Conservation (phyloP, 2,113 vertebrate species). For the Camelus dromedarius region DNA sequence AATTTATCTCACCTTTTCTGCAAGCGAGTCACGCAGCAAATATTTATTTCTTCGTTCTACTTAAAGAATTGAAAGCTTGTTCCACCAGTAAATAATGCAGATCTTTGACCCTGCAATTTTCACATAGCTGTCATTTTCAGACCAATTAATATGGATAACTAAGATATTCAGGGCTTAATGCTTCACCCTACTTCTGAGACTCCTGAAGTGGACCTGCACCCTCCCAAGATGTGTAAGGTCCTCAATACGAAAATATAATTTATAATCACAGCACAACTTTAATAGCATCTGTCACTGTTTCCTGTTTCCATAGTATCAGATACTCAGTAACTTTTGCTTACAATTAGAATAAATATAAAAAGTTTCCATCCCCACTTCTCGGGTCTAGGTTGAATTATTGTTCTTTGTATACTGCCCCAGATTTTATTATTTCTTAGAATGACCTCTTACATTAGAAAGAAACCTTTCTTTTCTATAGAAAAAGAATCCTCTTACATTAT, state of each 20-base stretch:
- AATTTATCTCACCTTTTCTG: constrained; percentile 68
- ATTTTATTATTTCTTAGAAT: constrained; percentile 18
- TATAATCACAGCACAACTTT: constrained; percentile 41
- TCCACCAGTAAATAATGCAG: constrained; percentile 53
- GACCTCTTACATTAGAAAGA: background rate
- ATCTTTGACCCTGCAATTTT: constrained; percentile 38
- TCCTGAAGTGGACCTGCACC: constrained; percentile 10
- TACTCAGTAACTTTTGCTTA: constrained; percentile 27
- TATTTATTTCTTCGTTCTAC: constrained; percentile 63
- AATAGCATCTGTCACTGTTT: background rate
- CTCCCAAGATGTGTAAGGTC: background rate
- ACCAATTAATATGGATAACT: constrained; percentile 57
- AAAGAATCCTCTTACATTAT: background rate
- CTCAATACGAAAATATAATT: constrained; percentile 56
- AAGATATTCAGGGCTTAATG: constrained; percentile 60
- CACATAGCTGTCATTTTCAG: constrained; percentile 62
- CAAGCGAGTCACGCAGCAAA: constrained; percentile 54
- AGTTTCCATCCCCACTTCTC: rapidly evolving
- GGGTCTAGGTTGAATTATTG: background rate
- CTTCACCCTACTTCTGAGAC: constrained; percentile 27
- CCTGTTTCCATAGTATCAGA: background rate
- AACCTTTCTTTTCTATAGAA: background rate
- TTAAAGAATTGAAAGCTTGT: constrained; percentile 65
- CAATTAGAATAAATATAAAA: constrained; percentile 43
- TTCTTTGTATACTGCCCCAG: background rate